Base-by-base conservation (phyloP, 2,888 invertebrate genomes). In the Pycnomerus fuliginosus region DNA sequence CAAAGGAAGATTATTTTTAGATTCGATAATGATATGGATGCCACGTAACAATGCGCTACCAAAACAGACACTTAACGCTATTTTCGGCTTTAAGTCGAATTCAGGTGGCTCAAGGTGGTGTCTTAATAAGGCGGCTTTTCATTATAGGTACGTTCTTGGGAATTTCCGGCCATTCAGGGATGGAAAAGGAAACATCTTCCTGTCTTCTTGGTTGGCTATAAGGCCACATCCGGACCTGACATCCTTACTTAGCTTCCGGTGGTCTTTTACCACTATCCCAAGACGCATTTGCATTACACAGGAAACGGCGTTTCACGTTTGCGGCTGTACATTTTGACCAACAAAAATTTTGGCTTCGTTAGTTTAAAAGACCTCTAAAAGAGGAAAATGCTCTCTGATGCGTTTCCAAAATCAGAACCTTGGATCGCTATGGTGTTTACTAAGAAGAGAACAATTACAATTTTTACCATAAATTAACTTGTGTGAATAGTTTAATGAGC, bases 221-320 rank as follows among this genome's bases (percentile, higher is more conserved):
- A 50, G 52, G 50, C 52, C 52, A 52, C 50, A 55, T 57, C 57
- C 57, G 57, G 51, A 42, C 37, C 32, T 43, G 47, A 55, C 53
- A 54, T 56, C 53, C 53, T 54, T 44, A 38, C 25, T 28, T 15
- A 35, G 34, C 43, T 42, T 48, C 46, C 48, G 54, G 48, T 53
- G 38, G 46, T 47, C 47, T 40, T 48, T 35, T 37, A 45, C 39
- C 38, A 23, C 38, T 24, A 25, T 13, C 23, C 38, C 38, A 31
- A 28, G 20, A 38, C 38, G 28, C 40, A 41, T 41, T 41, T 41
- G 41, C 41, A 41, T 41, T 33, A 34, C 41, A 41, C 41, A 41
- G 28, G 8, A 32, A 10, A 25, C 23, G 33, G 20, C 28, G 28
- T 41, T 41, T 41, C 34, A 27, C 32, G 23, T 39, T 20, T 39